phyloP scores from a whole-genome alignment of 2,797 vertebrate species.

The Micromesistius poutassou region DNA sequence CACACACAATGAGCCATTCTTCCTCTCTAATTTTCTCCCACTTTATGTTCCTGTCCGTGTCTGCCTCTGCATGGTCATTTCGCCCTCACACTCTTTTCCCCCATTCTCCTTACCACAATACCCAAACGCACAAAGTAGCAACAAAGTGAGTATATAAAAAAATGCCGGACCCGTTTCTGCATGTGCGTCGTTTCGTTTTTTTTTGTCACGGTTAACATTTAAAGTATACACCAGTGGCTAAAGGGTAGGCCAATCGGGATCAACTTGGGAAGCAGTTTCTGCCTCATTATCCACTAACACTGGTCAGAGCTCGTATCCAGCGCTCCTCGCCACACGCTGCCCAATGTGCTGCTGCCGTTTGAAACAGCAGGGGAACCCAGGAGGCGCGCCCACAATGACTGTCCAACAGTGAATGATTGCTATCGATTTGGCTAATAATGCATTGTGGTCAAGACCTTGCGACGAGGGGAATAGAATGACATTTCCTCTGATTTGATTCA shows the following conservation, averaged over 20 bases:
- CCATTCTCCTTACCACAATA: background rate
- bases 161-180: background rate
- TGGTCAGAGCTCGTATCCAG: background rate
- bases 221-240: background rate
- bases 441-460: slow-evolving; percentile 18
- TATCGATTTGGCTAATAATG: slow-evolving; percentile 35
- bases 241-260: background rate
- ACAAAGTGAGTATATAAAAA: background rate
- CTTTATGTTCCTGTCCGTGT: slow-evolving; percentile 32
- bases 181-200: background rate
- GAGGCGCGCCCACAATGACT: background rate
- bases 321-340: too few relatives aligned
- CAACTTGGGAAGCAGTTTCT: background rate
- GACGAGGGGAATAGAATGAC: slow-evolving; percentile 22
- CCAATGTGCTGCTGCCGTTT: too few relatives aligned
- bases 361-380: background rate
- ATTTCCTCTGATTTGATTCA: slow-evolving; percentile 29
- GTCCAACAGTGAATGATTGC: slow-evolving; percentile 5
- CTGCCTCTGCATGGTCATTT: slow-evolving; percentile 16
- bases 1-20: slow-evolving; percentile 58
- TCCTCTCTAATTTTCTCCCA: slow-evolving; percentile 23
- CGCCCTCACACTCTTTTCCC: background rate
- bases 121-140: background rate
- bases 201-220: background rate
- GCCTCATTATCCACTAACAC: background rate